phyloP scores from a whole-genome alignment of 2,797 vertebrate species.

The Thunnus albacares region DNA sequence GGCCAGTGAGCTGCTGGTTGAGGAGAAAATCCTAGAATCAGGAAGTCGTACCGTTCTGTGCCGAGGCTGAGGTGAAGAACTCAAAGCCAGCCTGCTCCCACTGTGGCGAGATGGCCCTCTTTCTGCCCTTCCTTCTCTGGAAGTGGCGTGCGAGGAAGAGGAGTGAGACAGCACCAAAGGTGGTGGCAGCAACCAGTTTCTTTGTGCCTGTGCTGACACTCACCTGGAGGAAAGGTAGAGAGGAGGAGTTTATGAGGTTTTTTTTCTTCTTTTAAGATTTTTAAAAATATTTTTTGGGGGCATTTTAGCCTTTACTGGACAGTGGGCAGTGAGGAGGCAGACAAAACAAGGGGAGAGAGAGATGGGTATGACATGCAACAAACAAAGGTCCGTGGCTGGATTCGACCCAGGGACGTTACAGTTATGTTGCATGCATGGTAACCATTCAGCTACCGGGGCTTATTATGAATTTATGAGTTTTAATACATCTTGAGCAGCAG shows the following conservation, averaged over 20 bases:
- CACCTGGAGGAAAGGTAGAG: slow-evolving; percentile 83
- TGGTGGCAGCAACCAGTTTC: slow-evolving; percentile 91
- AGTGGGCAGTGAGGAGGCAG: no score
- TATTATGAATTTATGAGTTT: no score
- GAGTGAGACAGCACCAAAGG: slow-evolving; percentile 91
- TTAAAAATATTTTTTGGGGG: no score
- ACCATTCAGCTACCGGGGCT: no score
- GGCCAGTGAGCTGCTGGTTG: neutral
- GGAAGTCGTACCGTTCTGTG: slow-evolving; percentile 86
- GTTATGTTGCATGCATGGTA: no score
- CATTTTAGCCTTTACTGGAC: no score
- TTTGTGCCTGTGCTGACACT: slow-evolving; percentile 90
- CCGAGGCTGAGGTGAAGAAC: slow-evolving; percentile 80
- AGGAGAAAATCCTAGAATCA: neutral
- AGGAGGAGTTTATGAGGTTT: neutral
- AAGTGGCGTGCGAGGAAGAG: slow-evolving; percentile 94
- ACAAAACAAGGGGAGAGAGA: no score
- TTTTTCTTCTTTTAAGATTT: no score
- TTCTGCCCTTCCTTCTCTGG: slow-evolving; percentile 92
- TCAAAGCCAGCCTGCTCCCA: slow-evolving; percentile 89
- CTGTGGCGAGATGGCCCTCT: slow-evolving; percentile 78
- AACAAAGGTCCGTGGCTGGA: no score
- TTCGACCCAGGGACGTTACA: no score
- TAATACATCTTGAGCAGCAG: neutral
- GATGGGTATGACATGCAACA: no score